A percentile compares a stretch with the other conserved stretches of the same genome.
Evolutionary conservation across 2,797 vertebrate species (phyloP).

Genomic region (Coracias cyanogaster): DNA sequence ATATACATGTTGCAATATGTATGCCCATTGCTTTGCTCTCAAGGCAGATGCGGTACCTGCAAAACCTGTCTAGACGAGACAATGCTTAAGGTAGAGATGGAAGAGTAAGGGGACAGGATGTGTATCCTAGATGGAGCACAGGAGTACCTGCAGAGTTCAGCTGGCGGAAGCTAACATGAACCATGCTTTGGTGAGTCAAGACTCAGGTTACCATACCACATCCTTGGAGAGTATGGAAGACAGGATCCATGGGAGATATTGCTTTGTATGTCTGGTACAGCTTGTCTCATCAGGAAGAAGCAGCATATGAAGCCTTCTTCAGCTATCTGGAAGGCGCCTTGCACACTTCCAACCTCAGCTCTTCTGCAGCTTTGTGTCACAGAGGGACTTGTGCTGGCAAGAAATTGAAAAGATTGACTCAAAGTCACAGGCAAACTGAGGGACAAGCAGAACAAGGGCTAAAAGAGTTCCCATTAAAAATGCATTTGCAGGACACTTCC

Average conservation of each 20-base stretch:
- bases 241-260: background rate
- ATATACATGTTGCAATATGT: background rate
- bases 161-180: background rate
- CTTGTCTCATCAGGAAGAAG: background rate
- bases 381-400: rapidly evolving
- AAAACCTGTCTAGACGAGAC: background rate
- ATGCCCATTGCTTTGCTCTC: background rate
- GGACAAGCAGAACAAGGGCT: background rate
- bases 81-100: background rate
- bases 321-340: background rate
- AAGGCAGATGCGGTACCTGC: background rate
- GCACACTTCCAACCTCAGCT: background rate
- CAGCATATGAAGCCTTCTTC: background rate
- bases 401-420: background rate
- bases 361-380: background rate
- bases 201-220: background rate
- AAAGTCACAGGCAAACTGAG: background rate
- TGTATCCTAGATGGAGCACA: background rate
- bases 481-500: background rate
- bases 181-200: background rate
- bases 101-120: background rate
- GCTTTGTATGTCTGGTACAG: background rate
- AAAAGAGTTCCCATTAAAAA: background rate
- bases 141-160: background rate
- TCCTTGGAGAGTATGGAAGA: background rate